Base-by-base conservation (phyloP, 2,797 vertebrate genomes). In the Cuculus canorus region DNA sequence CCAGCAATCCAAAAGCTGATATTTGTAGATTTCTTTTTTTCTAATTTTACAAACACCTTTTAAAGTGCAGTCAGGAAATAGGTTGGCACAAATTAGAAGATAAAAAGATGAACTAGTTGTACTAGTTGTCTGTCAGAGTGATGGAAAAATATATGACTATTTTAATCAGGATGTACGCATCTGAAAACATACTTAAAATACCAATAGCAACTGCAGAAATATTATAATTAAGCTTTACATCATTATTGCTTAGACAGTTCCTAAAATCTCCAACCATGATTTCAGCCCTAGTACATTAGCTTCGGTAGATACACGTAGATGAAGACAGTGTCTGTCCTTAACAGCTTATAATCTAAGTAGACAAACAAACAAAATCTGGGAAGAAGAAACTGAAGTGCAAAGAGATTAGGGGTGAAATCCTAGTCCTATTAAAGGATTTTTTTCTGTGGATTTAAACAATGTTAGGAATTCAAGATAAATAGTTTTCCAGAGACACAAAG, bases 141-240 rank as follows among this genome's bases (percentile, higher is more conserved):
- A 32, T 63, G n/a, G 9, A 18, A 52, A 68, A 52, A 28, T 63
- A 1, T 52, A 13, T 53, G 33, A 71, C 16, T 63, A 23, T 79
- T 91, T 56, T 57, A 52, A 76, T 91, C 39, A 89, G 80, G 28
- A 90, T 88, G 64, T 79, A 54, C n/a, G 47, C 43, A 50, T 86
- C 17, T 57, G 81, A 69, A 68, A 35, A 7, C 8, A 73, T 24
- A 15, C 13, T 73, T 69, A 78, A 30, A 94, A 90, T 50, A 22
- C 7, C 82, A 89, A 10, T 63, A 90, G 7, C 48, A 87, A 53
- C 86, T 94, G 87, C 85, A 75, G 76, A 93, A 11, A 72, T 82
- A 48, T 66, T 11, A 6, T 50, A 83, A 52, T 93, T 90, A 84
- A 90, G 35, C 75, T 28, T 41, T 80, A 56, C 17, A 53, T 64